Evolutionary conservation across 1,140 invertebrate genomes (phyloP), one percentile per base, ranked within the genome.

Genomic region (Sitophilus oryzae): DNA sequence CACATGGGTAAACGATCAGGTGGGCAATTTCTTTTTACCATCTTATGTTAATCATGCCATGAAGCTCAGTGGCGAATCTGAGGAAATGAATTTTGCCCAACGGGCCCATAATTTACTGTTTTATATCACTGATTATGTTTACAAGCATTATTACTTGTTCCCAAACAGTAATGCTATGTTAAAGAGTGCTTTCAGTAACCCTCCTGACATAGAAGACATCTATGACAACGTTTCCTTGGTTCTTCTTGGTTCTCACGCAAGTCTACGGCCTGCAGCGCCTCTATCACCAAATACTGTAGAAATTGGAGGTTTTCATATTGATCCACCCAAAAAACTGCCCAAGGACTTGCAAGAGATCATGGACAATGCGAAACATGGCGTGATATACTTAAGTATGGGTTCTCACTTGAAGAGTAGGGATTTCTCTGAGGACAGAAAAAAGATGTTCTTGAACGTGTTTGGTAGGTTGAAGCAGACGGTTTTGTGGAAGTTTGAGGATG

Each of bases 321-420:
- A 60, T 23, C 35, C 34, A 5, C 62, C 25, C 42, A 67, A 63
- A 66, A 37, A 62, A n/a, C 63, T 82, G 56, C 59, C 73, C 35
- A 10, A 56, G 10, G 76, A 81, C 59, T 53, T 81, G 4, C 68
- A 79, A 62, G 65, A 73, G 30, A 74, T 81, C 59, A 67, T 85
- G 16, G 77, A 82, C 52, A 69, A 73, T 42, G 73, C 81, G 2
- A 67, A 67, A 15, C 54, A 82, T 22, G 82, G 82, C 3, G 76
- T 77, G 0, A 69, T 85, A 10, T 83, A 80, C 40, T 79, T 85
- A 46, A 76, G 73, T 61, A 66, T 80, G 35, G 79, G 79, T 14
- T 72, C 72, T 9, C 61, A 75, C 18, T 69, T 78, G 38, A 70
- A 73, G 42, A 60, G 71, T 5, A 60, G 68, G 0, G 51, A 62